phyloP scores from a whole-genome alignment of 2,113 vertebrate species.

The Eurypyga helias region DNA sequence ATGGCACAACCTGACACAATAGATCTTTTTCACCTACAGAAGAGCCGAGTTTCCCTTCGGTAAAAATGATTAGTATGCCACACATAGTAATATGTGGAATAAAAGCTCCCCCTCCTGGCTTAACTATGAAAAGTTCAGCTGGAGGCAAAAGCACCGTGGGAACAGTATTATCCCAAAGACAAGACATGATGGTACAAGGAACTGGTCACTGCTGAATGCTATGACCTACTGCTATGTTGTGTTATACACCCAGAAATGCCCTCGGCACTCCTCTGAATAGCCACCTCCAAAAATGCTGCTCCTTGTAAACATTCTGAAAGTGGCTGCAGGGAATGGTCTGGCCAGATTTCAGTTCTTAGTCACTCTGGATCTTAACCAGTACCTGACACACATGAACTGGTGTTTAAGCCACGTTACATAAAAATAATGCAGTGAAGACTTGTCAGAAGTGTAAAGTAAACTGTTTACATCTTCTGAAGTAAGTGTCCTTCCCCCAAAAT shows the following conservation, averaged over 20 bases:
- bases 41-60: neutral
- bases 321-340: neutral
- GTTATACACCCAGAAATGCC: neutral
- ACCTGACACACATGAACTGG: accelerated
- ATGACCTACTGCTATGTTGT: neutral
- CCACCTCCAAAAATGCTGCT: neutral
- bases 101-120: conserved; percentile 57
- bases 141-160: accelerated
- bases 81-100: neutral
- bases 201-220: neutral
- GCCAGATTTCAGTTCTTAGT: neutral
- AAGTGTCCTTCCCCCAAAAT: neutral
- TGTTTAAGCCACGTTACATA: neutral
- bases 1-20: neutral
- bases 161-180: accelerated
- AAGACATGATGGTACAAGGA: neutral
- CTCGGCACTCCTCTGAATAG: neutral
- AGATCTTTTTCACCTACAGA: neutral
- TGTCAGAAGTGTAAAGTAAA: neutral
- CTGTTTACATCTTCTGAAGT: neutral
- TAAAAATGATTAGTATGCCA: neutral
- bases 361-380: neutral
- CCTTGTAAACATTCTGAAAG: neutral
- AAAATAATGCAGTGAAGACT: neutral
- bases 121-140: neutral